phyloP scores from a whole-genome alignment of 2,113 vertebrate genomes.

The Oplegnathus fasciatus region DNA sequence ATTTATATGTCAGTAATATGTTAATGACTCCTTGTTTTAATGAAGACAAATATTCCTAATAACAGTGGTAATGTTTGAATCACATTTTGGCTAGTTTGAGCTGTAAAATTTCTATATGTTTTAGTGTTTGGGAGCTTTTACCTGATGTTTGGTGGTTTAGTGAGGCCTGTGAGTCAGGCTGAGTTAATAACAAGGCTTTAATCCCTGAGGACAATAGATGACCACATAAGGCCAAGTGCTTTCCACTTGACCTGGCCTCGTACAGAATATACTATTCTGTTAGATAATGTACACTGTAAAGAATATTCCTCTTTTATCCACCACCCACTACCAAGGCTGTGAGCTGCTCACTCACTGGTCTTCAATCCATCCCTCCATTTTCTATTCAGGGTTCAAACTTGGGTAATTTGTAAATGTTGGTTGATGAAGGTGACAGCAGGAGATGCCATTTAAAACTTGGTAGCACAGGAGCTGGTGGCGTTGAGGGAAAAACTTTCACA shows the following conservation, averaged over 20 bases:
- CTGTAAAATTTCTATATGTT: neutral
- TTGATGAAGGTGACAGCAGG: neutral
- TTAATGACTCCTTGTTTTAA: neutral
- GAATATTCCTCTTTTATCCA: constrained; percentile 10
- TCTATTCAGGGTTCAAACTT: neutral
- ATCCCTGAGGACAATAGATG: constrained; percentile 2
- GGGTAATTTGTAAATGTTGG: neutral
- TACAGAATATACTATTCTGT: neutral
- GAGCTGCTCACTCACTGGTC: constrained; percentile 10
- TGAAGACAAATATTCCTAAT: neutral
- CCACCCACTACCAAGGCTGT: constrained; percentile 3
- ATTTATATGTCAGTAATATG: neutral
- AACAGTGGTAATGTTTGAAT: neutral
- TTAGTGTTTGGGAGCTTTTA: neutral
- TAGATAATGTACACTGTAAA: constrained; percentile 14
- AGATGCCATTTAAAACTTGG: neutral
- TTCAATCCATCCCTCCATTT: constrained; percentile 3
- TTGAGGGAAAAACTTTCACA: no score
- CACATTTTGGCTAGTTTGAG: neutral
- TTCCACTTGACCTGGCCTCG: neutral
- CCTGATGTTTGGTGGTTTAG: neutral
- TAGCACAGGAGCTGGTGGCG: no score
- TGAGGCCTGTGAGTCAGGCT: neutral
- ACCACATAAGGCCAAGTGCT: neutral
- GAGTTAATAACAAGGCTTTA: neutral